Conservation (phyloP, 37 sponge, comb jelly and placozoan species). For the Dysidea cf. avara region DNA sequence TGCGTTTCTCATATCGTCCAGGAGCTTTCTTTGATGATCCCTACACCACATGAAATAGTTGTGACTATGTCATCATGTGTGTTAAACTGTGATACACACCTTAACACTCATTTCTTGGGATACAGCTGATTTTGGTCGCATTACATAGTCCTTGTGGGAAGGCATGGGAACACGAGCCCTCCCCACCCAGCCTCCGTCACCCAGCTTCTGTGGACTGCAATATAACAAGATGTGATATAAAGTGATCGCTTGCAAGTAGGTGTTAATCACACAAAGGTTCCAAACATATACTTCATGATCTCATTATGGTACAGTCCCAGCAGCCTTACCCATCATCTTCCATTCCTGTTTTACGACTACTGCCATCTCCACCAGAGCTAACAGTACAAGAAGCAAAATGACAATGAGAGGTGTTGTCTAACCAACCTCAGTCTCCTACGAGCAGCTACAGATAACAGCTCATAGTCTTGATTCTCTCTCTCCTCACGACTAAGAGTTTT, state of each 20-base stretch:
- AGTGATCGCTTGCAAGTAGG: too few relatives aligned
- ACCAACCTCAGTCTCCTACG: conserved; percentile 65
- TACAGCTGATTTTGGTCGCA: conserved; percentile 88
- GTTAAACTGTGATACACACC: not conserved
- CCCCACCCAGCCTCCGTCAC: conserved; percentile 92
- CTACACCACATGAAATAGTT: not conserved
- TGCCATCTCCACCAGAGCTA: conserved; percentile 20
- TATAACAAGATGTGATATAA: not conserved
- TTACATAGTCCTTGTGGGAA: conserved; percentile 93
- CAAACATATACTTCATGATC: too few relatives aligned
- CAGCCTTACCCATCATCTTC: conserved; percentile 28
- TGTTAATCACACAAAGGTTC: too few relatives aligned
- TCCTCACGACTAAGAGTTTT: conserved; percentile 87
- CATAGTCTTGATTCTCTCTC: conserved; percentile 83
- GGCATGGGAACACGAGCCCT: conserved; percentile 95
- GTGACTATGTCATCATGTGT: not conserved
- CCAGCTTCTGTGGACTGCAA: conserved; percentile 80
- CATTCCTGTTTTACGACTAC: conserved; percentile 31
- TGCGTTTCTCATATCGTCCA: conserved; percentile 74
- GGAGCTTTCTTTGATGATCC: conserved; percentile 49
- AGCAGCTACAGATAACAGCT: conserved; percentile 56
- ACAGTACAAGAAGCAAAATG: not conserved
- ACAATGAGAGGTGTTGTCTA: too few relatives aligned
- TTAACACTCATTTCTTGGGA: conserved; percentile 61
- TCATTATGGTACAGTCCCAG: too few relatives aligned